These are phyloP conservation scores for Parauchenoglanis punctatus DNA, from an alignment of 2,797 vertebrate genomes.

Conservation along the genomic window DNA sequence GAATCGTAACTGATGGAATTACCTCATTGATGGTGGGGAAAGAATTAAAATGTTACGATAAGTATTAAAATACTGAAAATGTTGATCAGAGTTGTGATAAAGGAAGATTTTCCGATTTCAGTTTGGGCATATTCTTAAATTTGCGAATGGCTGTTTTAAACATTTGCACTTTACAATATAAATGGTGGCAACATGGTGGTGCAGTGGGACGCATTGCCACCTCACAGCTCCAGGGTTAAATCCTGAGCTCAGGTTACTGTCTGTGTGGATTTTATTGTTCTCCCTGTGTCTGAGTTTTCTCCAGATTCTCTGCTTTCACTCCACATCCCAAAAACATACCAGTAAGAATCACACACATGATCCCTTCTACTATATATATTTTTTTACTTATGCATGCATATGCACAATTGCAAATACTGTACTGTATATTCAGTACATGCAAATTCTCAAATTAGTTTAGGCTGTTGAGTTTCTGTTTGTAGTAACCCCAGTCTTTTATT, in stretches of 20 bases:
- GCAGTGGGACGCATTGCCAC: background rate
- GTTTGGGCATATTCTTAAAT: no score
- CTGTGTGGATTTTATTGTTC: background rate
- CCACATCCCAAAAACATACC: background rate
- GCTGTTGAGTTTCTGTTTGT: constrained; percentile 12
- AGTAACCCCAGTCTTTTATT: constrained; percentile 30
- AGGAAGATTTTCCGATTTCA: no score
- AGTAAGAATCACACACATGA: background rate
- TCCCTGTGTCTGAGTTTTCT: background rate
- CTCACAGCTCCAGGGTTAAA: background rate
- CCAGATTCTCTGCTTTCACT: no score
- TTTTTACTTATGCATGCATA: background rate
- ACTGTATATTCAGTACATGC: background rate
- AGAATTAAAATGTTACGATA: no score
- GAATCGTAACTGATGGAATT: no score
- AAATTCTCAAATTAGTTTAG: background rate
- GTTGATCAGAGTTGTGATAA: no score
- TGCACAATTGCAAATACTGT: background rate
- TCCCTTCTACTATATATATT: background rate
- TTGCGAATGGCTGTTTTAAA: background rate
- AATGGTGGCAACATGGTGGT: background rate
- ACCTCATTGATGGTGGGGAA: no score
- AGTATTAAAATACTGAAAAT: no score
- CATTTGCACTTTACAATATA: background rate
- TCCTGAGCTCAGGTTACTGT: background rate